A percentile compares a stretch with the other conserved stretches of the same genome.
These are phyloP conservation scores for Cyprinodon variegatus DNA, from an alignment of 2,113 vertebrate genomes.

Conservation along the genomic window DNA sequence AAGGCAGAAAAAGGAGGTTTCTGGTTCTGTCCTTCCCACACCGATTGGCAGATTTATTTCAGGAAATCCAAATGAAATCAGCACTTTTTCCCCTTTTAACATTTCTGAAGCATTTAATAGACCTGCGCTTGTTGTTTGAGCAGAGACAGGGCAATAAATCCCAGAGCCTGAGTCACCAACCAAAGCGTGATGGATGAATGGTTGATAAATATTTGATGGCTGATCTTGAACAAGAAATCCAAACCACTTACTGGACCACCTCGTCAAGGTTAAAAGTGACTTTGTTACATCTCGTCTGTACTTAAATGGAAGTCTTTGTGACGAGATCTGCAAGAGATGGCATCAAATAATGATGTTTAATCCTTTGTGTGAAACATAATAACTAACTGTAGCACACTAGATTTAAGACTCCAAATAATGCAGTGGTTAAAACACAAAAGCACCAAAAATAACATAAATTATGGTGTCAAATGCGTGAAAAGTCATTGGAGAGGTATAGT, in stretches of 20 bases:
- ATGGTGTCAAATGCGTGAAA: constrained; percentile 17
- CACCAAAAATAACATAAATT: constrained; percentile 15
- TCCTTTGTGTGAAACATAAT: constrained; percentile 22
- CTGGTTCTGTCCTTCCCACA: constrained; percentile 14
- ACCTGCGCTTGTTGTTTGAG: not conserved
- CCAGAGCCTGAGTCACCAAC: constrained; percentile 38
- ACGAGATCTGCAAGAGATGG: constrained; percentile 1
- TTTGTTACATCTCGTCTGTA: constrained; percentile 1
- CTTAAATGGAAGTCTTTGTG: constrained; percentile 6
- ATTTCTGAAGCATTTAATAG: constrained; percentile 45
- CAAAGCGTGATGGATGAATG: constrained; percentile 52
- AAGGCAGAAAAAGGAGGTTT: constrained; percentile 36
- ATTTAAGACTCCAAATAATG: constrained; percentile 39
- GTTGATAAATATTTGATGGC: constrained; percentile 65
- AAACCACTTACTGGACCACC: constrained; percentile 12
- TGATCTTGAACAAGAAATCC: constrained; percentile 45
- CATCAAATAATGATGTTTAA: constrained; percentile 30
- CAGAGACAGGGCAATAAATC: constrained; percentile 50
- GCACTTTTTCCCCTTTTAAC: constrained; percentile 8
- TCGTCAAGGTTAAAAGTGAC: constrained; percentile 28
- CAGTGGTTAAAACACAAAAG: constrained; percentile 14
- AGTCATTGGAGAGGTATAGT: constrained; percentile 27
- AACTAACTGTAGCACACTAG: constrained; percentile 41
- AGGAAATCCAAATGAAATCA: constrained; percentile 32
- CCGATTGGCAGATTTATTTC: constrained; percentile 68